These are phyloP conservation scores for Gerosis bhagava DNA, from an alignment of 2,888 invertebrate genomes.

Conservation along the genomic window DNA sequence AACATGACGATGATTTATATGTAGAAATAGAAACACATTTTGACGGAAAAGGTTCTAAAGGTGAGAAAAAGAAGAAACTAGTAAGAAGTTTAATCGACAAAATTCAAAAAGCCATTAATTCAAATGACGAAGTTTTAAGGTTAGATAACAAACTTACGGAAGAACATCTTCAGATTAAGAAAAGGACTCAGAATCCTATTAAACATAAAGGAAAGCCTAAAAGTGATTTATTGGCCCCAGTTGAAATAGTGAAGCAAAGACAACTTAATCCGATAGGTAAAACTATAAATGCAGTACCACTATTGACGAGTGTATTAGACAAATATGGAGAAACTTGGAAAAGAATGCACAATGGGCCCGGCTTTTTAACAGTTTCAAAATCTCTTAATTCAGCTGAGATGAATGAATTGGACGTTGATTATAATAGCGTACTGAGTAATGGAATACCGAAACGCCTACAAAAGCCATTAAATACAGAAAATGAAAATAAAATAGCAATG, in stretches of 20 bases:
- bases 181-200: slow-evolving; percentile 57
- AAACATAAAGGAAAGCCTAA: slow-evolving; percentile 33
- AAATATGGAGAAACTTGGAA: slow-evolving; percentile 47
- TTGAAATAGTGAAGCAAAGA: slow-evolving; percentile 42
- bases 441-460: slow-evolving; percentile 61
- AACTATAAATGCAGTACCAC: slow-evolving; percentile 26
- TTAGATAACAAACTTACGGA: slow-evolving; percentile 36
- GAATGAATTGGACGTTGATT: slow-evolving; percentile 52
- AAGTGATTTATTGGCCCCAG: slow-evolving; percentile 39
- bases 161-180: slow-evolving; percentile 51
- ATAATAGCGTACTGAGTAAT: slow-evolving; percentile 47
- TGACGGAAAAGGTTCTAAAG: slow-evolving; percentile 61
- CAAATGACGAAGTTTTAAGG: slow-evolving; percentile 39
- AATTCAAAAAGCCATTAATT: slow-evolving; percentile 63
- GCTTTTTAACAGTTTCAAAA: slow-evolving; percentile 49
- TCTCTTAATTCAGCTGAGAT: slow-evolving; percentile 62
- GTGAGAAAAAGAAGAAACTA: slow-evolving; percentile 62
- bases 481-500: slow-evolving; percentile 37
- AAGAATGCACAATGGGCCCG: slow-evolving; percentile 42
- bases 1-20: slow-evolving; percentile 60
- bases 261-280: slow-evolving; percentile 56
- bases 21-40: slow-evolving; percentile 76
- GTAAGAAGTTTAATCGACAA: slow-evolving; percentile 59
- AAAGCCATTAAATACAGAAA: slow-evolving; percentile 54
- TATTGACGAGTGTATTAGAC: slow-evolving; percentile 39